A percentile compares a stretch with the other conserved stretches of the same genome.
Evolutionary conservation across 2,113 vertebrate genomes (phyloP).

Genomic region (Psophia crepitans): DNA sequence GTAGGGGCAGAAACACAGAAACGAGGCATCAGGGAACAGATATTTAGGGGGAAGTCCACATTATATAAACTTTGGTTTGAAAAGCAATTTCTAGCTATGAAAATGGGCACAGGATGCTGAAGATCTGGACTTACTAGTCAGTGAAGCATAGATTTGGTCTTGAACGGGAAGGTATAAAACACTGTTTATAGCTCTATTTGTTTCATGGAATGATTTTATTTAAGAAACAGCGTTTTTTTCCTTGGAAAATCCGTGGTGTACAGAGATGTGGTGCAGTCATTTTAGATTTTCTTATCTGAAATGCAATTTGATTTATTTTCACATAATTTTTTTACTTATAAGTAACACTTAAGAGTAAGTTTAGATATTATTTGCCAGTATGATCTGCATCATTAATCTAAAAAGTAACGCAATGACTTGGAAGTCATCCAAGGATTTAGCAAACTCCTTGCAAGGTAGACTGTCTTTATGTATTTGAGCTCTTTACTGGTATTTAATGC

Average conservation of each 20-base stretch:
- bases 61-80: not conserved
- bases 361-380: not conserved
- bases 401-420: not conserved
- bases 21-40: not conserved
- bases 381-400: not conserved
- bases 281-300: not conserved
- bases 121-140: not conserved
- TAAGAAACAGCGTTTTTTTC: not conserved
- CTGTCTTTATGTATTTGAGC: not conserved
- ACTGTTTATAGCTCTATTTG: not conserved
- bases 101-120: not conserved
- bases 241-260: not conserved
- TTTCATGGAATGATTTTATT: not conserved
- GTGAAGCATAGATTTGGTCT: not conserved
- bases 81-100: not conserved
- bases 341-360: not conserved
- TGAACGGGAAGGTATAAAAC: not conserved
- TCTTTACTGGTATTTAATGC: not conserved
- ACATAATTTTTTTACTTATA: not conserved
- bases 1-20: not conserved
- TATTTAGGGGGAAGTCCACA: not conserved
- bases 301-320: not conserved
- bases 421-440: not conserved
- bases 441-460: not conserved
- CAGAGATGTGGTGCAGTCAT: not conserved